Evolutionary conservation across 2,797 vertebrate genomes (phyloP), one percentile per base, ranked within the genome.

Genomic region (Schizothorax lantsangensis): DNA sequence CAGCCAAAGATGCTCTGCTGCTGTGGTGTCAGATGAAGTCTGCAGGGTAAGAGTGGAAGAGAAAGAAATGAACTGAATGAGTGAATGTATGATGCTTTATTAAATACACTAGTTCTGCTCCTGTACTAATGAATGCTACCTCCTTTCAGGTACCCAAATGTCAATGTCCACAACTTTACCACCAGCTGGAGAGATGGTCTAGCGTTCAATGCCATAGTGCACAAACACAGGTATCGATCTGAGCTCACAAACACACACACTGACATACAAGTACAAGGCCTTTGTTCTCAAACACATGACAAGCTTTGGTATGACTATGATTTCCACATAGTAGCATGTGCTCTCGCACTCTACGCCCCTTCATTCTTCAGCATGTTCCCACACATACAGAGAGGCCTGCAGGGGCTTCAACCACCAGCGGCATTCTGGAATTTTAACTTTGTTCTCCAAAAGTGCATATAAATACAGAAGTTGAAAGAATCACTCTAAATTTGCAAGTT

Each of bases 1-100:
- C 97, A 0, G 98, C 98, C 88, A 99, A 99, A 94, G 98, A 99
- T 1, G 98, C 98, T 4, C 94, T 98, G 89, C 94, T 98, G 88
- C 95, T 98, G 74, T 98, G 97, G 97, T 98, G 97, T 92, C 97
- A 98, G 94, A 98, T 98, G 97, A 98, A 99, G 93, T 98, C 97
- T 0, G 97, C 97, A 0, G 98, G 98, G 98, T 98, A 86, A 94
- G 91, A 30, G 38, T 45, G 89, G 88, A 87, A 83, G n/a, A 68
- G 69, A 74, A 49, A 86, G 11, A 21, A 89, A 47, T 12, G 0
- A 68, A 57, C 2, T 33, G n/a, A 66, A 59, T 30, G 12, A 14
- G 15, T 79, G 54, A 66, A 12, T 64, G 33, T 33, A 2, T 23
- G 12, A 45, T 47, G 26, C 26, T 30, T 33, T n/a, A 47, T 47